phyloP scores from a whole-genome alignment of 2,113 vertebrate species.

The Silurus meridionalis region DNA sequence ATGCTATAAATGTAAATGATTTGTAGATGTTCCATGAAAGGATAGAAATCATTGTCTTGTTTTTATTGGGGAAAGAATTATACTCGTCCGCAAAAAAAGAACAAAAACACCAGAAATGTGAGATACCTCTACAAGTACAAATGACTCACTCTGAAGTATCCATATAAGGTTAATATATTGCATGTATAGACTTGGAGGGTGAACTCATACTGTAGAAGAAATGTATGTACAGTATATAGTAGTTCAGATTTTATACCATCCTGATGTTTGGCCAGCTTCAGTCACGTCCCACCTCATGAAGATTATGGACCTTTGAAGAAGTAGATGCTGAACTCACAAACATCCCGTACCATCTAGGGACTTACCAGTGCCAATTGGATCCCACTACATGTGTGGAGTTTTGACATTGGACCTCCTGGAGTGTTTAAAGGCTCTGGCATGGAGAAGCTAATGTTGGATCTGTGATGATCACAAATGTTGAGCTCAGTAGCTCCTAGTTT shows the following conservation, averaged over 20 bases:
- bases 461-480: too few relatives aligned
- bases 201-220: not conserved
- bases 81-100: not conserved
- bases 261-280: too few relatives aligned
- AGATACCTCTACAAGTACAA: not conserved
- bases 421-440: too few relatives aligned
- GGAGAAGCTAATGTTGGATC: too few relatives aligned
- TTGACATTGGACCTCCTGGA: too few relatives aligned
- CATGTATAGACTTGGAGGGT: not conserved
- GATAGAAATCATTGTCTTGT: not conserved
- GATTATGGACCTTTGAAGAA: too few relatives aligned
- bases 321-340: too few relatives aligned
- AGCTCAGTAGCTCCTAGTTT: too few relatives aligned
- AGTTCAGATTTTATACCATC: not conserved
- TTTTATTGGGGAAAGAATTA: not conserved
- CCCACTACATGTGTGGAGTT: too few relatives aligned
- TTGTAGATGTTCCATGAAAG: not conserved
- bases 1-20: not conserved
- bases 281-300: too few relatives aligned
- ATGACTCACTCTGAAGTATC: not conserved
- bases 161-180: not conserved
- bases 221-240: not conserved
- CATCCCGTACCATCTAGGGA: too few relatives aligned
- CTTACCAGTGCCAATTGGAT: too few relatives aligned
- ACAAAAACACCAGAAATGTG: not conserved